These are phyloP conservation scores for Petroica traversi DNA, from an alignment of 2,113 vertebrate species.

Conservation along the genomic window DNA sequence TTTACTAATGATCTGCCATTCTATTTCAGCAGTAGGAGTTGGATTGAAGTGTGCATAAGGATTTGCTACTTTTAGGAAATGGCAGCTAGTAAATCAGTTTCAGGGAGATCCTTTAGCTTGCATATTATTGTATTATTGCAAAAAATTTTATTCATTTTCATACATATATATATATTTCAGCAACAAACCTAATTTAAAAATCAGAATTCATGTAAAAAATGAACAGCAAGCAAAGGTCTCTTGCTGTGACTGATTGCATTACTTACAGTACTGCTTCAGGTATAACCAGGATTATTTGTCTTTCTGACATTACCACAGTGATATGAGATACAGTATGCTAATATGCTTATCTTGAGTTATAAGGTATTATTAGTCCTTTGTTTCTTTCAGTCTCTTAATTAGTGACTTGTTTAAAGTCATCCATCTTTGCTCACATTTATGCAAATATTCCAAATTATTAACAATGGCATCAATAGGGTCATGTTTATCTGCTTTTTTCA, in stretches of 20 bases:
- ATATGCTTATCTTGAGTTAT: slow-evolving; percentile 58
- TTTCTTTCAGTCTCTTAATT: slow-evolving; percentile 73
- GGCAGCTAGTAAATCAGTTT: background rate
- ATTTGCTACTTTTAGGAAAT: slow-evolving; percentile 39
- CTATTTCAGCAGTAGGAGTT: background rate
- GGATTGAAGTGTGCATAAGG: background rate
- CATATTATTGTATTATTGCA: slow-evolving; percentile 22
- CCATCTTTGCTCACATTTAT: slow-evolving; percentile 66
- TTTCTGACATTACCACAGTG: slow-evolving; percentile 64
- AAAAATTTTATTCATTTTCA: slow-evolving; percentile 38
- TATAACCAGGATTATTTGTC: slow-evolving; percentile 75
- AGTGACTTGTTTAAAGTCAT: slow-evolving; percentile 69
- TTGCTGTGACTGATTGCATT: slow-evolving; percentile 69
- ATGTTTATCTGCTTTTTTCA: slow-evolving; percentile 41
- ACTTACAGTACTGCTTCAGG: slow-evolving; percentile 63
- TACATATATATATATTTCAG: slow-evolving; percentile 42
- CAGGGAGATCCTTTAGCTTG: background rate
- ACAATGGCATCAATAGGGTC: slow-evolving; percentile 34
- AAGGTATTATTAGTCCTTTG: slow-evolving; percentile 66
- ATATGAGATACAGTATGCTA: slow-evolving; percentile 66
- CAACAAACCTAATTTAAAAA: slow-evolving; percentile 53
- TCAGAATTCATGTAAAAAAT: slow-evolving; percentile 30
- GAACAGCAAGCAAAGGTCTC: background rate
- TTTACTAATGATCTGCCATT: background rate
- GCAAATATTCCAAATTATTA: slow-evolving; percentile 68